Evolutionary conservation across 2,888 invertebrate genomes (phyloP).

Genomic region (Idaea aversata): DNA sequence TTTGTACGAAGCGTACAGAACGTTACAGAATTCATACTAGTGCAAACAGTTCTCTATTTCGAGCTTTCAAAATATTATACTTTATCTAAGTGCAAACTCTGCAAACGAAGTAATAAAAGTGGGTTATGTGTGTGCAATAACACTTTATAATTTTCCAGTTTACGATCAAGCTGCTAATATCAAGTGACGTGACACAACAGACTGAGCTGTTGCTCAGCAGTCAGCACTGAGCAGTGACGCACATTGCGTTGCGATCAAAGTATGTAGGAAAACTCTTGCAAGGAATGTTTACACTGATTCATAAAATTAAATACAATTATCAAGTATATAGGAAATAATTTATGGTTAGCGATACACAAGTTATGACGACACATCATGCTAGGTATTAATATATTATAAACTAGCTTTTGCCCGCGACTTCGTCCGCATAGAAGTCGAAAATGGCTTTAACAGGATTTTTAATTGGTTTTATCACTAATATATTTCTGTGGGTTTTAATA

Average conservation of each 20-base stretch:
- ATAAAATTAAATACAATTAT: background rate
- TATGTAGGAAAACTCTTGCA: background rate
- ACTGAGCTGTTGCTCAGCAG: too few relatives aligned
- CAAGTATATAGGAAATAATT: background rate
- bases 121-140: background rate
- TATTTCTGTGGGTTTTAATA: too few relatives aligned
- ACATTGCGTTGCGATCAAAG: background rate
- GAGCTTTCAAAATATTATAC: too few relatives aligned
- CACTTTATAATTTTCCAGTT: background rate
- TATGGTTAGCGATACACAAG: background rate
- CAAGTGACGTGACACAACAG: background rate
- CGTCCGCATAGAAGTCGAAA: too few relatives aligned
- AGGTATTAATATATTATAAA: background rate
- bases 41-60: too few relatives aligned
- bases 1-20: too few relatives aligned
- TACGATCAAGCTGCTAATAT: background rate
- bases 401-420: too few relatives aligned
- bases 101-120: background rate
- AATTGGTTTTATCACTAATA: too few relatives aligned
- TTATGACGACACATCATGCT: background rate
- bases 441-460: too few relatives aligned
- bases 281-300: background rate
- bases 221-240: background rate
- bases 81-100: too few relatives aligned
- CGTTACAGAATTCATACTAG: too few relatives aligned